Percentiles rank a stretch among this genome's conserved stretches.
phyloP scores from a whole-genome alignment of 2,888 invertebrate genomes.

The Protodeltote pygarga region DNA sequence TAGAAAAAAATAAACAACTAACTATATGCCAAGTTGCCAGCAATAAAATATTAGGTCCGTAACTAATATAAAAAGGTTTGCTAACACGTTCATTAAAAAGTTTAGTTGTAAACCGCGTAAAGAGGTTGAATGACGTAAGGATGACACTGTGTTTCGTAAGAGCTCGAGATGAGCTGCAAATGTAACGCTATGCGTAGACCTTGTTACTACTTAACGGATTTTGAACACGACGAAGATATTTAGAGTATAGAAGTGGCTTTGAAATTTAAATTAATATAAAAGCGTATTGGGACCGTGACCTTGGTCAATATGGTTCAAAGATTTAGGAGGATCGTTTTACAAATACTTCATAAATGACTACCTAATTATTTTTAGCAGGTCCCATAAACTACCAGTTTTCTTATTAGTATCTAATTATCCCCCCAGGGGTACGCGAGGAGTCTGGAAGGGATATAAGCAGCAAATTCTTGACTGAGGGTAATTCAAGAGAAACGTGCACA shows the following conservation, averaged over 20 bases:
- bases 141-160: constrained; percentile 59
- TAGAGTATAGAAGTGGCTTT: constrained; percentile 12
- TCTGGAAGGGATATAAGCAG: no score
- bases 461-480: no score
- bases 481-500: no score
- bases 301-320: no score
- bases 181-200: constrained; percentile 67
- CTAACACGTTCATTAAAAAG: constrained; percentile 47
- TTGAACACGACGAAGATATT: constrained; percentile 58
- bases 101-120: constrained; percentile 43
- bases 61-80: constrained; percentile 42
- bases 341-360: no score
- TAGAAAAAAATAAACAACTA: constrained; percentile 28
- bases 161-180: constrained; percentile 66
- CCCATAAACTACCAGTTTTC: no score
- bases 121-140: constrained; percentile 53
- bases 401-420: no score
- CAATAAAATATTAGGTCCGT: constrained; percentile 33
- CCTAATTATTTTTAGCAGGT: no score
- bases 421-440: no score
- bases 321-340: no score
- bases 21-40: constrained; percentile 34
- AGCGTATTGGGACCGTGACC: no score
- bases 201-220: constrained; percentile 72
- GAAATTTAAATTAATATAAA: no score